Percentiles rank a stretch among this genome's conserved stretches.
phyloP scores from a whole-genome alignment of 1,140 invertebrate genomes.

The Ruditapes philippinarum region DNA sequence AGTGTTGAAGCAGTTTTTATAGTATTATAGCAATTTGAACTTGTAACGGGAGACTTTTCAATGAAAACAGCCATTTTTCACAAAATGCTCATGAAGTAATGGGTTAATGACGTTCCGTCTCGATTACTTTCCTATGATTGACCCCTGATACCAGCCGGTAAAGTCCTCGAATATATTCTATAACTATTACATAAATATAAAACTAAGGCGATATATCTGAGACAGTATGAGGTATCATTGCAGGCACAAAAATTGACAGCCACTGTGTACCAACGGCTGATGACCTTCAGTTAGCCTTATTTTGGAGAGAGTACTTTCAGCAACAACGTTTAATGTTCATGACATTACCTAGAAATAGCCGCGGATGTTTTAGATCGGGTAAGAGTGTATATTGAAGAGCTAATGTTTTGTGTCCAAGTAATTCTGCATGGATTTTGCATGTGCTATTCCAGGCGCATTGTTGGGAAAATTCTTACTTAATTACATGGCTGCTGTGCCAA shows the following conservation, averaged over 20 bases:
- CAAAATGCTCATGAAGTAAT: too few relatives aligned
- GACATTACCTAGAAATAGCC: not conserved
- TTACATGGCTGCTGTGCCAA: too few relatives aligned
- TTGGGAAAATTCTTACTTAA: not conserved
- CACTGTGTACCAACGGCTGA: not conserved
- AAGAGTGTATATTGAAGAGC: constrained; percentile 36
- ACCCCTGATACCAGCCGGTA: too few relatives aligned
- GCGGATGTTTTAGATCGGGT: constrained; percentile 14
- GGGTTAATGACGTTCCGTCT: too few relatives aligned
- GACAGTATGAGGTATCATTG: not conserved
- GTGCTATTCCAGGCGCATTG: not conserved
- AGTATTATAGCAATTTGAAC: too few relatives aligned
- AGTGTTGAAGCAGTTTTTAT: too few relatives aligned
- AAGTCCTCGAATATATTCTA: too few relatives aligned
- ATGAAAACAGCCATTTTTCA: too few relatives aligned
- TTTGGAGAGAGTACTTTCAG: not conserved
- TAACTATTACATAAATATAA: too few relatives aligned
- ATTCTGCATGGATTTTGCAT: not conserved
- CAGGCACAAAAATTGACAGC: not conserved
- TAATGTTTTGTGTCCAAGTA: not conserved
- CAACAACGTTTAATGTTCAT: not conserved
- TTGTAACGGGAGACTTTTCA: too few relatives aligned
- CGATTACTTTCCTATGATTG: too few relatives aligned
- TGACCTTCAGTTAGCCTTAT: not conserved
- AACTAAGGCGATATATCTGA: not conserved